Evolutionary conservation across 2,888 invertebrate genomes (phyloP), one percentile per base, ranked within the genome.

Genomic region (Hemistola chrysoprasaria): DNA sequence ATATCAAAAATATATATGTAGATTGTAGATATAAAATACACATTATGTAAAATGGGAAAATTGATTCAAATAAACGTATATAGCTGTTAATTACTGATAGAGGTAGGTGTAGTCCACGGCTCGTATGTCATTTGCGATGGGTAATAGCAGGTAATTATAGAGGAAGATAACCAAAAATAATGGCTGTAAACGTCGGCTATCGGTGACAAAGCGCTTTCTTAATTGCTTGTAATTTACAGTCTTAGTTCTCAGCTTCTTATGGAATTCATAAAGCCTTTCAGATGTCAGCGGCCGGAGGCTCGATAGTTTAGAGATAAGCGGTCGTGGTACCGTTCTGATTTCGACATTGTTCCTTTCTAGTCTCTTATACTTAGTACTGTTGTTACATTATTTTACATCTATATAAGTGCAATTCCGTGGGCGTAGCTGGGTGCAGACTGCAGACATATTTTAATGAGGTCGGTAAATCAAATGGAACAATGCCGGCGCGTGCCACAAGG

Each of bases 401-500:
- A n/a, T 53, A 52, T 58, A 48, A 52, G 45, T 42, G 49, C 53
- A 51, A 55, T 54, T 50, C 51, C 53, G 59, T 63, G 55, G 61
- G 64, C 62, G 63, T 55, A 60, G 47, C 52, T 60, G 47, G 61
- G 16, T 16, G 16, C 16, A 16, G 56, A 57, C 61, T 61, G 61
- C 66, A 65, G 63, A 65, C 60, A 59, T 68, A 66, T 63, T 68
- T 62, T 62, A 79, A 79, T 77, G 68, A 74, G 65, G 60, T 63
- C 68, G 62, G 69, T 80, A 80, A 78, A 82, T 82, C 78, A 75
- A 78, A 72, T 71, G 68, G 58, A 68, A 69, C 68, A 70, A 65
- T 68, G 59, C 57, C 59, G 84, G 83, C 87, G 85, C 87, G 87
- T 88, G 87, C 87, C 86, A 63, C 87, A 85, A 86, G 87, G 86